Base-by-base conservation (phyloP, 2,113 vertebrate species). In the Aspiorhynchus laticeps region DNA sequence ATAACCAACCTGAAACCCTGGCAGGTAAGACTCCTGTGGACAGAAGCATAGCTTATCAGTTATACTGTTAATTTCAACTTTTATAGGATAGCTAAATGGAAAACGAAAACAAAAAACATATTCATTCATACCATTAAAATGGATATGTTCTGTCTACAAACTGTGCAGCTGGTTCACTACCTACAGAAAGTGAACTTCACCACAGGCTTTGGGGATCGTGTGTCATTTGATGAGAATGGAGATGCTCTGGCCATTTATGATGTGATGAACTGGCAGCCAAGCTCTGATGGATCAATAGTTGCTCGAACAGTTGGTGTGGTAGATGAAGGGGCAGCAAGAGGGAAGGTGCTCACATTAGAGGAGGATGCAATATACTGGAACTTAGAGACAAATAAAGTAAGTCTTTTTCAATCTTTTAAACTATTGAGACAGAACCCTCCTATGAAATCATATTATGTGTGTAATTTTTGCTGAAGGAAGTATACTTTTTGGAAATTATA, bases 191-290 rank as follows among this genome's bases (percentile, higher is more conserved):
- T 88, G 7, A 88, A 83, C 14, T 88, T 88, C 84, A 78, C 84
- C 43, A 88, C 87, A 43, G 53, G 41, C 1, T 80, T 85, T 48
- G 87, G 71, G 12, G 84, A 86, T 3, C 56, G 3, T 24, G 71
- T 88, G 5, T 83, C 80, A n/a, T 88, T 88, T 81, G 87, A 88
- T 80, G 8, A 85, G 17, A 88, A 88, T 77, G 87, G 87, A 65
- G 87, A 86, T 59, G 77, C 79, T 31, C 33, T 85, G 4, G 84
- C 84, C 14, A 85, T 80, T 17, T 88, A 86, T 78, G 87, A 88
- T 41, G 79, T 88, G 46, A 33, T 88, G 59, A 88, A 85, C 48
- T 86, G 84, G 84, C 84, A 85, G n/a, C 56, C 46, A 1, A 65
- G 12, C 4, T 15, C 84, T 53, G 59, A 82, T 33, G 79, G 87